Conservation (phyloP, 1,140 invertebrate genomes). For the Dendroctonus valens region DNA sequence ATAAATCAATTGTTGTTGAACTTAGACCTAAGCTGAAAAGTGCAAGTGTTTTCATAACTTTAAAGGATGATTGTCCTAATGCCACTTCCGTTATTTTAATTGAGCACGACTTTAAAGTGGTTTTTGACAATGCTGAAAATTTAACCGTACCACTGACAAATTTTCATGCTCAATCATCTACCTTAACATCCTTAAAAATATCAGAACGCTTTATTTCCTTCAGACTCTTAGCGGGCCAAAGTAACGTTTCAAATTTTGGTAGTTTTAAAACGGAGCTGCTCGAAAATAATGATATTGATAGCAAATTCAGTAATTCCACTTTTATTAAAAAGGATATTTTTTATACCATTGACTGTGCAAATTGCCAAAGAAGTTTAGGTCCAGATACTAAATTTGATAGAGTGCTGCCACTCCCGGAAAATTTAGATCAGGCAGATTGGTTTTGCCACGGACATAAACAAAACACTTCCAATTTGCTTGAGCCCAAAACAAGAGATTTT, state of each 20-base stretch:
- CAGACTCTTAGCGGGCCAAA: slow-evolving; percentile 37
- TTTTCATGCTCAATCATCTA: slow-evolving; percentile 48
- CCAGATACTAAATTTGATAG: slow-evolving; percentile 51
- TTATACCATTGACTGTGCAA: slow-evolving; percentile 52
- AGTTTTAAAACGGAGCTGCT: slow-evolving; percentile 57
- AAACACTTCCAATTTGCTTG: slow-evolving; percentile 40
- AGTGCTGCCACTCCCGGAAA: slow-evolving; percentile 56
- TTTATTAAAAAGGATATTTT: slow-evolving; percentile 44
- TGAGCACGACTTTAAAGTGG: slow-evolving; percentile 48
- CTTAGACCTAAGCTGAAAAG: slow-evolving; percentile 55
- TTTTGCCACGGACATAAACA: slow-evolving; percentile 54
- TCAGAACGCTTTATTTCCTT: slow-evolving; percentile 45
- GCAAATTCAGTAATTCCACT: slow-evolving; percentile 40
- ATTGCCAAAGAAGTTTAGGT: slow-evolving; percentile 53
- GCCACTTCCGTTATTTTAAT: slow-evolving; percentile 41
- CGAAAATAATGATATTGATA: slow-evolving; percentile 41
- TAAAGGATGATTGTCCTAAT: slow-evolving; percentile 49
- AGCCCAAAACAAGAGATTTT: slow-evolving; percentile 53
- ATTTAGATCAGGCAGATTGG: slow-evolving; percentile 57
- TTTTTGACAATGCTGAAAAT: slow-evolving; percentile 32
- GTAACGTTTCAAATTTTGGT: slow-evolving; percentile 43
- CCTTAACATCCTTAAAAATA: slow-evolving; percentile 37
- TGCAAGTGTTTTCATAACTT: slow-evolving; percentile 58
- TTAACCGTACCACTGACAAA: slow-evolving; percentile 50
- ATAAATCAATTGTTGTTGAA: slow-evolving; percentile 55